Evolutionary conservation across 2,888 invertebrate genomes (phyloP), one percentile per base, ranked within the genome.

Genomic region (Chaetoderma sp.): DNA sequence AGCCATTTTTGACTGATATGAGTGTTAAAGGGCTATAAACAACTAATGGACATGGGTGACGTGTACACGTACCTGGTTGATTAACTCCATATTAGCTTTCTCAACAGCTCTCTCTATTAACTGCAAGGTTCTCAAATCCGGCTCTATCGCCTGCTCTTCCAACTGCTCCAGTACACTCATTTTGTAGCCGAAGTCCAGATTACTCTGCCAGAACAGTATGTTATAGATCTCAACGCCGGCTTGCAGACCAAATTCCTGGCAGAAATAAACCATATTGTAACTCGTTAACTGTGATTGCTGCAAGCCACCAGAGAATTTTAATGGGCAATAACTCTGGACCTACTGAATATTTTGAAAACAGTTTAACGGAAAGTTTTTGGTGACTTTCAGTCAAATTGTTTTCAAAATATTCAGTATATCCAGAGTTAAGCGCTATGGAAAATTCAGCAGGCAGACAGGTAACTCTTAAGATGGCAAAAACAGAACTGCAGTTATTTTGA

Each of bases 211-310:
- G 32, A 95, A 74, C 86, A 96, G 89, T 27, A 92, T 90, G 16
- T 93, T 93, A 55, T 94, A 85, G 69, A 96, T 93, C 85, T 91
- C 90, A 58, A 90, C 88, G 82, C 94, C 95, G 45, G 85, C 83
- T 42, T 66, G 65, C 23, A 83, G 92, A 86, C 77, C 93, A 91
- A 87, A 69, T 88, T 89, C 73, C 77, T 80, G 73, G 36, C 65
- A 65, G 25, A 66, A 25, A 33, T 50, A 55, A 45, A 66, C 28
- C 16, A 10, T 32, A 54, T 54, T 54, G 8, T 13, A 54, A 18
- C 3, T 18, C 36, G n/a, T 16, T 16, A 13, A 10, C 10, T 21
- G 13, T 10, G n/a, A n/a, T n/a, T n/a, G n/a, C n/a, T n/a, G n/a
- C n/a, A n/a, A n/a, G n/a, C n/a, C n/a, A n/a, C n/a, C n/a, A n/a